These are phyloP conservation scores for Calameuta pallipes DNA, from an alignment of 2,888 invertebrate species.

Conservation along the genomic window DNA sequence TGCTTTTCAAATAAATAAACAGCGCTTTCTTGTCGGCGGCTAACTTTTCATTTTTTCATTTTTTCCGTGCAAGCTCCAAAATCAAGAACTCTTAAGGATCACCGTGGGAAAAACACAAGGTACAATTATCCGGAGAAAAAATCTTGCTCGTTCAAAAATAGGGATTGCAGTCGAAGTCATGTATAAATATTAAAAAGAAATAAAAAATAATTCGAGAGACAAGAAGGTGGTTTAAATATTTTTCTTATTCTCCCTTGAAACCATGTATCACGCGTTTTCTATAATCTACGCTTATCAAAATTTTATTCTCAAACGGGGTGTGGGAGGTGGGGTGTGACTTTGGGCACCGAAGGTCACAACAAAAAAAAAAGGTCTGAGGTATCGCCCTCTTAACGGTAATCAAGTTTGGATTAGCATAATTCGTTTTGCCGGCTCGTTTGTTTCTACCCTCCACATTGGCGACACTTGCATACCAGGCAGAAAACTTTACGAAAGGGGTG, in stretches of 20 bases:
- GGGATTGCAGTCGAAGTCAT: background rate
- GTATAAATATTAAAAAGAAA: background rate
- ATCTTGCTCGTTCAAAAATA: background rate
- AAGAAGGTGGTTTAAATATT: background rate
- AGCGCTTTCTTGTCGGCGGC: background rate
- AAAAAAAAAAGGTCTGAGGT: background rate
- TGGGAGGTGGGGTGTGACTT: background rate
- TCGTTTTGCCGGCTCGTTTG: constrained; percentile 20
- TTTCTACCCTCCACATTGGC: constrained; percentile 10
- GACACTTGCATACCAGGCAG: background rate
- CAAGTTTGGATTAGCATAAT: constrained; percentile 20
- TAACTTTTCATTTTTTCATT: background rate
- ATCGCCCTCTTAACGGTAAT: constrained; percentile 17
- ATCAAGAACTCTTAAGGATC: background rate
- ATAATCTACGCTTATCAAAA: background rate
- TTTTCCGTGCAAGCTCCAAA: background rate
- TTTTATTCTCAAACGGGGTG: background rate
- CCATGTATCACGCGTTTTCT: background rate
- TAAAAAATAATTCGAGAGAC: background rate
- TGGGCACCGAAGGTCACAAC: background rate
- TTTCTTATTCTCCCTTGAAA: background rate
- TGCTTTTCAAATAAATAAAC: background rate
- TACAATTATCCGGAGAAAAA: background rate
- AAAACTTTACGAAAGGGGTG: background rate
- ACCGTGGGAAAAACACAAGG: background rate